These are phyloP conservation scores for Paguma larvata DNA, from an alignment of 2,797 vertebrate species.

Conservation along the genomic window DNA sequence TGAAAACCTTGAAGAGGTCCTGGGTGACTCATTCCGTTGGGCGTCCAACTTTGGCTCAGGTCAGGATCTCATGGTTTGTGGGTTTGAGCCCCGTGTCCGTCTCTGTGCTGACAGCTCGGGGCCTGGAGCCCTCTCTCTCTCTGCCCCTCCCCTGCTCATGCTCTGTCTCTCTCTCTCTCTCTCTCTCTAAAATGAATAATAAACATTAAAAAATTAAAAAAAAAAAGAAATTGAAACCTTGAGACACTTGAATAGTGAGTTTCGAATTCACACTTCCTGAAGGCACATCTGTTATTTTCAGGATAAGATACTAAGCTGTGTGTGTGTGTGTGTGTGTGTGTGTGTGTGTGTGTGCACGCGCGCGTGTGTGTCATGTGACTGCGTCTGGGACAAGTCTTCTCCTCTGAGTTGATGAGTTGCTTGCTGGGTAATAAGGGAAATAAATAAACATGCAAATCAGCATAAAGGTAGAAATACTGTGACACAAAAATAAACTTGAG, in stretches of 20 bases:
- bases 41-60: no score
- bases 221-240: neutral
- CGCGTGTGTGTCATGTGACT: neutral
- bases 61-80: no score
- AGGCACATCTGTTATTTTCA: neutral
- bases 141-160: no score
- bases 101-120: no score
- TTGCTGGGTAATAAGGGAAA: neutral
- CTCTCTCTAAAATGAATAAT: no score
- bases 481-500: neutral
- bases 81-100: no score
- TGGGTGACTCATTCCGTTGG: no score
- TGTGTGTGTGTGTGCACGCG: neutral
- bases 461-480: neutral
- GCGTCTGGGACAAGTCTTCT: neutral
- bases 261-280: constrained; percentile 18
- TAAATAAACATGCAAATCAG: neutral
- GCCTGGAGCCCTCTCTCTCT: no score
- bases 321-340: neutral
- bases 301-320: neutral
- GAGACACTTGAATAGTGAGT: neutral
- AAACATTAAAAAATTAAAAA: no score
- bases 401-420: neutral
- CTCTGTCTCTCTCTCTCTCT: no score
- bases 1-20: neutral